Evolutionary conservation across 2,888 invertebrate species (phyloP), one percentile per base, ranked within the genome.

Genomic region (Lithophane socia): DNA sequence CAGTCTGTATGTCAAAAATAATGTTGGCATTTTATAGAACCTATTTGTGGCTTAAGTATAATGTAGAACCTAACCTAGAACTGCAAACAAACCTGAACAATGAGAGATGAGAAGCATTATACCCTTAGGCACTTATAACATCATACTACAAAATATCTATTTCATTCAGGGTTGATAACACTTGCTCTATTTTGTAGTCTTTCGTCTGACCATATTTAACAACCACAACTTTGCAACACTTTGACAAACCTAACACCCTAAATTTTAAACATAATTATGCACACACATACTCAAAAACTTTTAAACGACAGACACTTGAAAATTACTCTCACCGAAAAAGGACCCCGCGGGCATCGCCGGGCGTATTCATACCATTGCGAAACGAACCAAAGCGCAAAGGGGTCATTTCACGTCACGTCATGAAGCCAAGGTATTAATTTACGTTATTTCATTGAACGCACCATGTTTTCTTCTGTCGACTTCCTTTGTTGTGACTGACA

Each of bases 351-450:
- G 84, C 86, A 83, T 85, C 73, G 76, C 54, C 80, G 47, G 73
- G 77, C 73, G 68, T 56, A 75, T 86, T 83, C 84, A 75, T 37
- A 84, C 56, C 68, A 86, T 77, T 72, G 84, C 73, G 13, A 87
- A 82, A 78, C 67, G 54, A 47, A 67, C 79, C 75, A 82, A 85
- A 80, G 89, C 90, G 91, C 75, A 82, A 85, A 80, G 89, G 90
- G 91, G 89, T 88, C 84, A 90, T 90, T 86, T 90, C 87, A 88
- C 78, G 83, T 67, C 78, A 86, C 79, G 76, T 82, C 82, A 88
- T 83, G 86, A 84, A 79, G 80, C 88, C 86, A 90, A 92, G 87
- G 91, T 89, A 92, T 91, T 91, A 88, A 92, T 92, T 92, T 88
- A 83, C 87, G 78, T 86, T 90, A 87, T 90, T 89, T 91, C 87